Conservation (phyloP, 2,797 vertebrate species). For the Perodicticus potto region DNA sequence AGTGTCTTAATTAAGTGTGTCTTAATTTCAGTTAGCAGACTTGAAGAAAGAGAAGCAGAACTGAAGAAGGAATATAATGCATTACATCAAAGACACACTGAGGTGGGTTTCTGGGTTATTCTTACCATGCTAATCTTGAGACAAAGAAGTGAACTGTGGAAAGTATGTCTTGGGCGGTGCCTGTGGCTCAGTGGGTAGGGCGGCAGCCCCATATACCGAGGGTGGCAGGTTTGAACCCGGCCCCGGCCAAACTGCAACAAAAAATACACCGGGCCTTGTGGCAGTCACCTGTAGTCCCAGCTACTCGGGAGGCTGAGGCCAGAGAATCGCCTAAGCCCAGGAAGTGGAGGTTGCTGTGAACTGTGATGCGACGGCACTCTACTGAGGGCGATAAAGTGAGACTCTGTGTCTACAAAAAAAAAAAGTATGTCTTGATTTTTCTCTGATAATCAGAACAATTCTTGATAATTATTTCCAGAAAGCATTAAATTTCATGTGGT, state of each 20-base stretch:
- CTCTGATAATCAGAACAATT: slow-evolving; percentile 59
- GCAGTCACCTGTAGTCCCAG: too few relatives aligned
- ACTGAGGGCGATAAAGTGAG: too few relatives aligned
- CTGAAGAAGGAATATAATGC: slow-evolving; percentile 97
- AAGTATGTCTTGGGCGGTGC: not conserved
- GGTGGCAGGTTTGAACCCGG: too few relatives aligned
- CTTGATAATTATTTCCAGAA: slow-evolving; percentile 15
- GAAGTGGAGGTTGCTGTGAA: too few relatives aligned
- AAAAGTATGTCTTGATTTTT: slow-evolving; percentile 28
- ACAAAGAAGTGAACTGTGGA: not conserved
- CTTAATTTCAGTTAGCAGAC: slow-evolving; percentile 93
- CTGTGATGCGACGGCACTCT: too few relatives aligned
- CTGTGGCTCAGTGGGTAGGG: too few relatives aligned
- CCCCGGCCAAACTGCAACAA: too few relatives aligned
- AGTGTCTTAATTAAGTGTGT: slow-evolving; percentile 79
- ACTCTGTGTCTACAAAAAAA: too few relatives aligned
- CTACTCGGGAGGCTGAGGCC: too few relatives aligned
- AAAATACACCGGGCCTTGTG: too few relatives aligned
- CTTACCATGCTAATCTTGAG: not conserved
- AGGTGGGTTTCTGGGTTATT: slow-evolving; percentile 89
- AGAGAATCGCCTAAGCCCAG: too few relatives aligned
- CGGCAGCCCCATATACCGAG: too few relatives aligned
- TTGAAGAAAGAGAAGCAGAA: slow-evolving; percentile 97
- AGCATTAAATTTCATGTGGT: slow-evolving; percentile 3
- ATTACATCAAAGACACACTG: slow-evolving; percentile 97